Base-by-base conservation (phyloP, 2,797 vertebrate genomes). In the Melanotaenia nigrans region DNA sequence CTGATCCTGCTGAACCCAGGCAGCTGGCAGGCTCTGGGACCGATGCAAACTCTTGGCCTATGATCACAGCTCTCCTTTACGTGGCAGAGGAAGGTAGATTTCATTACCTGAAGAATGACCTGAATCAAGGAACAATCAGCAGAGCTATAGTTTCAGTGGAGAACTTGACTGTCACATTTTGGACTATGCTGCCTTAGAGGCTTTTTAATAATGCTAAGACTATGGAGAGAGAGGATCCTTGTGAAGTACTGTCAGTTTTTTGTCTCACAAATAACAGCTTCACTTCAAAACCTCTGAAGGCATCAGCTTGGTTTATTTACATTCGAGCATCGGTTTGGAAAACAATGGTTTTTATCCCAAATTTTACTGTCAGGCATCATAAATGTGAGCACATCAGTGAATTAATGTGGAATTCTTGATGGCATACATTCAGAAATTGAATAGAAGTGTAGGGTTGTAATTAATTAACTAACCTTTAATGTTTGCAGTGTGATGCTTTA, bases 121-220 rank as follows among this genome's bases (percentile, higher is more conserved):
- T 60, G 32, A 77, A 63, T 79, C 42, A 66, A 81, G 59, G 28
- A 73, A 70, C 61, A 54, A 40, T 82, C 62, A 82, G 53, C 59
- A 69, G 10, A 80, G 65, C 54, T 83, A 71, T 83, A 53, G 70
- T 77, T 85, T 78, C 32, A 75, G n/a, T 24, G 62, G 63, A 71
- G 64, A 58, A 72, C 71, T 61, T 79, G 55, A 75, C 45, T 58
- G 54, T 61, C 66, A 66, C 58, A 25, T 77, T 16, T 33, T 28
- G 63, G 73, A 75, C 54, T 59, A 64, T 16, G 60, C 28, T 24
- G 57, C 72, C 68, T 74, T 35, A 10, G 20, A 78, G 45, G 68
- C 25, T 47, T 56, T 35, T 61, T 67, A 68, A 73, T 24, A 42
- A 53, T 30, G 62, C 58, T 71, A 59, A 51, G 25, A 68, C 49